These are phyloP conservation scores for Hydrotaea cyrtoneurina DNA, from an alignment of 2,888 invertebrate genomes.

Conservation along the genomic window DNA sequence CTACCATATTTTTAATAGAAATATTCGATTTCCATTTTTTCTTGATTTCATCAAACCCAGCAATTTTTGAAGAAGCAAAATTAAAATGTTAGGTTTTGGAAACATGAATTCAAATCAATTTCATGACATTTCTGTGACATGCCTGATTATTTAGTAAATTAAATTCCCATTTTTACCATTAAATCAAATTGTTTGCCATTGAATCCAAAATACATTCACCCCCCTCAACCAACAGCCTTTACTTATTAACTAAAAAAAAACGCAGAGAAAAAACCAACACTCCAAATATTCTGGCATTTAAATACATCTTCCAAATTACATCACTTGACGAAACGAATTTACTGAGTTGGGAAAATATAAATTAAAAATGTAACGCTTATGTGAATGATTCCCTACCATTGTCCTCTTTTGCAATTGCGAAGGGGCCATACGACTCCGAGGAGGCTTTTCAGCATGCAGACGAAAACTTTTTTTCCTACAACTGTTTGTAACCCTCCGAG, in stretches of 20 bases:
- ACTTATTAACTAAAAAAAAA: neutral
- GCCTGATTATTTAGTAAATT: too few species aligned
- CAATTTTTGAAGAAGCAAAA: too few species aligned
- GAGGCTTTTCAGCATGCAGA: neutral
- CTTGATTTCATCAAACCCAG: too few species aligned
- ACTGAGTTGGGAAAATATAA: neutral
- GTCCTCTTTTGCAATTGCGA: neutral
- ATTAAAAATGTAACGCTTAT: conserved; percentile 39
- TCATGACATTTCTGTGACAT: too few species aligned
- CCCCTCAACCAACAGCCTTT: neutral
- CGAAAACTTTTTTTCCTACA: neutral
- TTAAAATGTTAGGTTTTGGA: too few species aligned
- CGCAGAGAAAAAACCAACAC: neutral
- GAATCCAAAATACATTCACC: too few species aligned
- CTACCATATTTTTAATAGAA: too few species aligned
- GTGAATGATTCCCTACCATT: conserved; percentile 18
- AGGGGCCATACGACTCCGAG: neutral
- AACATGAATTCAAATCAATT: too few species aligned
- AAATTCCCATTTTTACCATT: too few species aligned
- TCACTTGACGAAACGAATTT: conserved; percentile 6
- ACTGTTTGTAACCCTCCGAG: neutral
- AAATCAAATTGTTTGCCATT: too few species aligned
- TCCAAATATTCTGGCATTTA: neutral
- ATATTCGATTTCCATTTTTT: too few species aligned
- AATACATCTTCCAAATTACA: neutral